Evolutionary conservation across 2,113 vertebrate species (phyloP).

Genomic region (Pedionomus torquatus): DNA sequence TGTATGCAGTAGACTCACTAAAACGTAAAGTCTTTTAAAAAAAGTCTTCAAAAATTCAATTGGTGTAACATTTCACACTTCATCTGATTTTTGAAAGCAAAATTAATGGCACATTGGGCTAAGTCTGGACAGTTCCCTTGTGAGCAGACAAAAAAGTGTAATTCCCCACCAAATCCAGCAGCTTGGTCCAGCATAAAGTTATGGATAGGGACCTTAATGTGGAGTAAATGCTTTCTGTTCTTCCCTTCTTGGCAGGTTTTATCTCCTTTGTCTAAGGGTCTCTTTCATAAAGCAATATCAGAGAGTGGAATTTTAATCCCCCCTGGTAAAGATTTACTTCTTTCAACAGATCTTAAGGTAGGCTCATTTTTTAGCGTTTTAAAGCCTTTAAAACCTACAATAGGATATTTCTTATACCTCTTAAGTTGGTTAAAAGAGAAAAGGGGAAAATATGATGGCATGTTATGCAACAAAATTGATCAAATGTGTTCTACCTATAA

Average conservation of each 20-base stretch:
- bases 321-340: not conserved
- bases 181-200: not conserved
- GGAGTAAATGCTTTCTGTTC: not conserved
- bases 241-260: slow-evolving; percentile 33
- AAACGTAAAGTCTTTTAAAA: not conserved
- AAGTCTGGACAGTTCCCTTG: not conserved
- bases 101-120: not conserved
- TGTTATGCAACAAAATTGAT: not conserved
- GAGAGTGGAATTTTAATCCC: slow-evolving; percentile 45
- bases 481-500: not conserved
- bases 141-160: not conserved
- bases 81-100: not conserved
- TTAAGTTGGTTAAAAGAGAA: not conserved
- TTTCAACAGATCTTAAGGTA: slow-evolving; percentile 29
- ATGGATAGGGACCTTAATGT: not conserved
- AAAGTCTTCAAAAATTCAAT: not conserved
- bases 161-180: not conserved
- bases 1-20: not conserved
- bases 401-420: not conserved
- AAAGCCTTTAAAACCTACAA: not conserved
- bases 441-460: not conserved
- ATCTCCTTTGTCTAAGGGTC: slow-evolving; percentile 52
- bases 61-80: not conserved
- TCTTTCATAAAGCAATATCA: slow-evolving; percentile 60
- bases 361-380: not conserved